Evolutionary conservation across 2,888 invertebrate species (phyloP), one percentile per base, ranked within the genome.

Genomic region (Leistus spinibarbis): DNA sequence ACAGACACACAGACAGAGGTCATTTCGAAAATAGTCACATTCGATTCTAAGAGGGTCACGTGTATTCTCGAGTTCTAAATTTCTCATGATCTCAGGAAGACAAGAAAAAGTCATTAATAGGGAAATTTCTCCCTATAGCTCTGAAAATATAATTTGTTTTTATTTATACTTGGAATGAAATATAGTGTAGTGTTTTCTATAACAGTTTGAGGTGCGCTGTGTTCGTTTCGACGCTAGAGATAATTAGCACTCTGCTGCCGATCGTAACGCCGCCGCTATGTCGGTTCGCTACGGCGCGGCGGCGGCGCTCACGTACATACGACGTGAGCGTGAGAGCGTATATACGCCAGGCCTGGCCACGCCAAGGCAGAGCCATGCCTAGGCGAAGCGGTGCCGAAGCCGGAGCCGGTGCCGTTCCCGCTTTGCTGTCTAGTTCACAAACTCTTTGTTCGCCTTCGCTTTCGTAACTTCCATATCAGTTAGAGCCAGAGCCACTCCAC

Each of bases 211-310:
- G 19, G 67, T 54, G 13, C 53, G 53, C 53, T 54, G 67, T 2
- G n/a, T 2, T 53, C 20, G 19, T 23, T n/a, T 16, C 57, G 56
- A 23, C 24, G 69, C 69, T 69, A 69, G 62, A 69, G 69, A 69
- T 69, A 69, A 69, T 69, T 69, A 69, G 69, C 69, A 24, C 69
- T 63, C 57, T 57, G 69, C 69, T 57, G 17, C 69, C 40, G 65
- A 65, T 65, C 53, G 19, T 23, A 63, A 19, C 63, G n/a, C 22
- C 20, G 23, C 19, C n/a, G 19, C 63, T 20, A 22, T n/a, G 16
- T 24, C 40, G 20, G 63, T 16, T 63, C n/a, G 63, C 3, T 20
- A 16, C 20, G 13, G 19, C 17, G 3, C 19, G 19, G 16, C 20
- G 60, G 19, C 17, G 16, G 19, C 62, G 7, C n/a, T 7, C 7